Evolutionary conservation across 30 jellyfish, hydroid and myxozoan genomes (phyloP), one percentile per base, ranked within the genome.

Genomic region (Cassiopea xamachana): DNA sequence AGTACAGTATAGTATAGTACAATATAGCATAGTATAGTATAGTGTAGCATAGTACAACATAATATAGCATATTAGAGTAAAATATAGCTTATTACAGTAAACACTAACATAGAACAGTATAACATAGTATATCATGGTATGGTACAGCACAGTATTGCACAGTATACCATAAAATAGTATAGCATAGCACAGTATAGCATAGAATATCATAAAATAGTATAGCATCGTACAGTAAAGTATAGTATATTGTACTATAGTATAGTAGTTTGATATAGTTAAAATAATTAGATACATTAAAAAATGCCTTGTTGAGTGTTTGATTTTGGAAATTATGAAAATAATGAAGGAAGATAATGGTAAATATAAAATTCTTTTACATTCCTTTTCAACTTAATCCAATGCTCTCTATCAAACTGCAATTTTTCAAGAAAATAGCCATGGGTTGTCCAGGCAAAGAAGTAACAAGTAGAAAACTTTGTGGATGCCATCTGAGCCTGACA

Each of bases 401-500:
- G 39, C 8, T 60, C 80, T 80, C 44, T n/a, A 47, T 80, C 81
- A 16, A 59, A 46, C 1, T 80, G 1, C 6, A 80, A 3, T 58
- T 80, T 80, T 50, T 60, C 79, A 51, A 67, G 12, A 60, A 80
- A 83, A 14, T 61, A 12, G 59, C 93, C 93, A 86, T 73, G 81
- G 16, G 88, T 9, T 14, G 93, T 86, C 93, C 87, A 86, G 39
- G 74, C 88, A 60, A 84, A 69, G 80, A 91, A 91, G 62, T 75
- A 84, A 62, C 94, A 49, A 9, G 27, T 39, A 46, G 76, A 43
- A 45, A 75, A 17, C 9, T 70, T 9, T 68, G 97, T 50, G 15
- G 82, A 90, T 46, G 88, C 97, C 92, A 91, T 91, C 76, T 91
- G 91, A 5, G 84, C 91, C 51, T 91, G 91, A 67, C 94, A 84